phyloP scores from a whole-genome alignment of 2,888 invertebrate species.

The Metacarcinus magister region DNA sequence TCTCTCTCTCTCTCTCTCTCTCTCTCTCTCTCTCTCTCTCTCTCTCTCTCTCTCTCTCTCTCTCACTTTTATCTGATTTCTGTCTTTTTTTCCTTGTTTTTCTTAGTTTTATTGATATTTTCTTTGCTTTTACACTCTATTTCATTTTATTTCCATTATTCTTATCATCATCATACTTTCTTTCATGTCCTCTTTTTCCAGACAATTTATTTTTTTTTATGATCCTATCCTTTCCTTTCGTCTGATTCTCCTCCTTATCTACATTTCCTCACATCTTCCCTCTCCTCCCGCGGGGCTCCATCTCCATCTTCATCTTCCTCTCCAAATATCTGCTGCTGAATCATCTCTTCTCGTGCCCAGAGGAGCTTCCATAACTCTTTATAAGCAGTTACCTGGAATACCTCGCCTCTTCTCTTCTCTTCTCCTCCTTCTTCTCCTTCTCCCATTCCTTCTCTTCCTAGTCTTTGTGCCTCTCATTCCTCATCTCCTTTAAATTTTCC shows the following conservation, averaged over 20 bases:
- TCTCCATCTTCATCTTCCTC: conserved; percentile 9
- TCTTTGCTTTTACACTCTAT: too few relatives aligned
- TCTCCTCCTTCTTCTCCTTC: conserved; percentile 26
- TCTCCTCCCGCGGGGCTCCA: neutral
- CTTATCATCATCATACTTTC: too few relatives aligned
- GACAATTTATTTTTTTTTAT: neutral
- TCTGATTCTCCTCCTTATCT: neutral
- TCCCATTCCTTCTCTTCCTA: neutral
- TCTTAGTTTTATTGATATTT: too few relatives aligned
- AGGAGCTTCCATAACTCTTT: neutral
- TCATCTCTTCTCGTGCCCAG: neutral
- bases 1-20: too few relatives aligned
- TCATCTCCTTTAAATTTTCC: neutral
- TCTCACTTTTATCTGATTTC: too few relatives aligned
- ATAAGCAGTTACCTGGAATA: neutral
- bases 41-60: too few relatives aligned
- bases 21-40: too few relatives aligned
- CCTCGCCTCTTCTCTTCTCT: conserved; percentile 5
- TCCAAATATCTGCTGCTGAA: neutral
- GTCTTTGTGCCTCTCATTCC: neutral
- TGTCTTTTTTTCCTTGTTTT: too few relatives aligned
- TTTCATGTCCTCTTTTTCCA: too few relatives aligned
- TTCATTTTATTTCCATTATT: too few relatives aligned
- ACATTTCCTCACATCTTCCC: neutral
- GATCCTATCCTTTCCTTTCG: neutral